phyloP scores from a whole-genome alignment of 2,113 vertebrate genomes.

The Muscicapa adusta region DNA sequence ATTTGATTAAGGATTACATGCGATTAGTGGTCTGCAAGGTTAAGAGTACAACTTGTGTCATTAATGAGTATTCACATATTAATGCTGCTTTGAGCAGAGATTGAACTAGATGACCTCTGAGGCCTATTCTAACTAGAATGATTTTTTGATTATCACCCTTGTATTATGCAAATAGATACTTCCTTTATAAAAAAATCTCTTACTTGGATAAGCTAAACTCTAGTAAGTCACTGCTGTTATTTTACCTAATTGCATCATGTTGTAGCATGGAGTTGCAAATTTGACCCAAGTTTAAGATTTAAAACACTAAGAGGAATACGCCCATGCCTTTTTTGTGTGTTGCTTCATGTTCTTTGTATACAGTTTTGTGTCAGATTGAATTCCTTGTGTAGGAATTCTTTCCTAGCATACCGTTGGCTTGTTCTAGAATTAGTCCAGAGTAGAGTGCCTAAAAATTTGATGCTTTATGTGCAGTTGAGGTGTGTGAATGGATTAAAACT shows the following conservation, averaged over 20 bases:
- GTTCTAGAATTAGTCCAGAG: background rate
- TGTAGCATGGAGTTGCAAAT: background rate
- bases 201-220: background rate
- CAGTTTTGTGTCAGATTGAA: background rate
- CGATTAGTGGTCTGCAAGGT: background rate
- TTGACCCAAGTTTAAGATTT: background rate
- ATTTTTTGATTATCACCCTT: background rate
- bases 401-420: background rate
- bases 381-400: background rate
- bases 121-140: background rate
- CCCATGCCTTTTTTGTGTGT: background rate
- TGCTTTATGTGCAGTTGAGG: background rate
- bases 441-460: background rate
- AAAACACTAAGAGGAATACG: background rate
- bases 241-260: background rate
- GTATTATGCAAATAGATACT: background rate
- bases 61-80: background rate
- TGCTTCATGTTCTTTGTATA: background rate
- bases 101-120: background rate
- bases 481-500: background rate
- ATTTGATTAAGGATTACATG: conserved; percentile 38
- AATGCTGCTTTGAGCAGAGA: background rate
- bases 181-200: background rate
- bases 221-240: background rate
- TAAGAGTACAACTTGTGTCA: background rate